A percentile compares a stretch with the other conserved stretches of the same genome.
These are phyloP conservation scores for Lophius piscatorius DNA, from an alignment of 2,113 vertebrate species.

Conservation along the genomic window DNA sequence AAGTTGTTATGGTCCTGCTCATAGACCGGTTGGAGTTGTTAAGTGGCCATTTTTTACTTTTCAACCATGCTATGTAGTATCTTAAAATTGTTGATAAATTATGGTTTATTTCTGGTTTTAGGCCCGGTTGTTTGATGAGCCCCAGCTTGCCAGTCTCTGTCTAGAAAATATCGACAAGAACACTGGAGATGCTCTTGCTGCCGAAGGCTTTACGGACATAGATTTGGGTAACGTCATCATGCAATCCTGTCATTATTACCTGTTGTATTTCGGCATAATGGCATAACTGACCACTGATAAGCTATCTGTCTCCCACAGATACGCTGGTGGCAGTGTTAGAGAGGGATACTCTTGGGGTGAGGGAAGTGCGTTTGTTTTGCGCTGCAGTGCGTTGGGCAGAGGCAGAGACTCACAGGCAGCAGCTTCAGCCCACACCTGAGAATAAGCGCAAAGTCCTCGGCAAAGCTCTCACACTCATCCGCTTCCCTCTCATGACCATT, in stretches of 20 bases:
- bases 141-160: slow-evolving; percentile 95
- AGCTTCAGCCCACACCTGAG: slow-evolving; percentile 91
- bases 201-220: slow-evolving; percentile 95
- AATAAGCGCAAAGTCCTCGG: slow-evolving; percentile 93
- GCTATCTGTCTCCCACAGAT: slow-evolving; percentile 75
- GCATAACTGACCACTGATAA: neutral
- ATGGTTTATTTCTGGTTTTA: slow-evolving; percentile 49
- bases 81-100: neutral
- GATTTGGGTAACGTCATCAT: slow-evolving; percentile 84
- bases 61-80: neutral
- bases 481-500: slow-evolving; percentile 98
- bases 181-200: slow-evolving; percentile 91
- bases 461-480: slow-evolving; percentile 92
- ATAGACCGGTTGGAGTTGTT: neutral
- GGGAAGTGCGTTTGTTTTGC: slow-evolving; percentile 92
- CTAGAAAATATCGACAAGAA: slow-evolving; percentile 98
- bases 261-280: neutral
- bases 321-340: slow-evolving; percentile 95
- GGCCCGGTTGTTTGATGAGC: slow-evolving; percentile 95
- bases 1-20: neutral
- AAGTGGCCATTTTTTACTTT: neutral
- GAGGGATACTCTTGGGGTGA: slow-evolving; percentile 92
- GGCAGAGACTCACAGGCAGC: slow-evolving; percentile 93
- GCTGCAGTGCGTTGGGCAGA: slow-evolving; percentile 95
- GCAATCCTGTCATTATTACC: neutral